Evolutionary conservation across 2,888 invertebrate genomes (phyloP).

Genomic region (Mythimna albipuncta): DNA sequence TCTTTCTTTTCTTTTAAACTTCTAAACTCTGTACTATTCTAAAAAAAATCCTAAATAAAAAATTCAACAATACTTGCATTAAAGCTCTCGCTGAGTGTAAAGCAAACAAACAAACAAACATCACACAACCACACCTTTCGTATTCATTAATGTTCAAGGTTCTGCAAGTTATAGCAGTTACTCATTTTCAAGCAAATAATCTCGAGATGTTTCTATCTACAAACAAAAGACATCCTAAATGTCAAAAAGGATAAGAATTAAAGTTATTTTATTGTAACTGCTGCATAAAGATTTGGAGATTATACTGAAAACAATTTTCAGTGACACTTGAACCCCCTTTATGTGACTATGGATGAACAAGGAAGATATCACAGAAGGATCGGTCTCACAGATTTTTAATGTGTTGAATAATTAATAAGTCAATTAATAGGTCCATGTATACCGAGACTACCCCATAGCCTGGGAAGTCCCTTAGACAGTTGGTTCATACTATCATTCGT

Average conservation of each 20-base stretch:
- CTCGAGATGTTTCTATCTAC: background rate
- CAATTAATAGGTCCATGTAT: background rate
- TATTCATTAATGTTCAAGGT: background rate
- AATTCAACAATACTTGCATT: no score
- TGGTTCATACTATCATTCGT: no score
- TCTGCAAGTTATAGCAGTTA: background rate
- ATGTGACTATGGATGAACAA: background rate
- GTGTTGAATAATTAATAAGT: background rate
- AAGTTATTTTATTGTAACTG: slow-evolving; percentile 43
- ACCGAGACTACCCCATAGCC: background rate
- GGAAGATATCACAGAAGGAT: slow-evolving; percentile 3
- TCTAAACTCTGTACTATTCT: no score
- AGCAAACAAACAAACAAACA: no score
- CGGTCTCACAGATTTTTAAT: background rate
- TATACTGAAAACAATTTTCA: slow-evolving; percentile 52
- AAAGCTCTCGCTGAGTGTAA: no score
- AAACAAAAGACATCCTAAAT: slow-evolving; percentile 26
- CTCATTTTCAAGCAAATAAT: slow-evolving; percentile 6
- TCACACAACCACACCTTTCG: no score
- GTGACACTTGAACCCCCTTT: slow-evolving; percentile 17
- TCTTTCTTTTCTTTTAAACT: no score
- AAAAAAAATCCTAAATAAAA: no score
- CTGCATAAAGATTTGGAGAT: slow-evolving; percentile 51
- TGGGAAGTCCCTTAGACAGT: no score
- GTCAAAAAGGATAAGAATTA: slow-evolving; percentile 25